Conservation (phyloP, 2,113 vertebrate species). For the Tychaedon coryphoeus region DNA sequence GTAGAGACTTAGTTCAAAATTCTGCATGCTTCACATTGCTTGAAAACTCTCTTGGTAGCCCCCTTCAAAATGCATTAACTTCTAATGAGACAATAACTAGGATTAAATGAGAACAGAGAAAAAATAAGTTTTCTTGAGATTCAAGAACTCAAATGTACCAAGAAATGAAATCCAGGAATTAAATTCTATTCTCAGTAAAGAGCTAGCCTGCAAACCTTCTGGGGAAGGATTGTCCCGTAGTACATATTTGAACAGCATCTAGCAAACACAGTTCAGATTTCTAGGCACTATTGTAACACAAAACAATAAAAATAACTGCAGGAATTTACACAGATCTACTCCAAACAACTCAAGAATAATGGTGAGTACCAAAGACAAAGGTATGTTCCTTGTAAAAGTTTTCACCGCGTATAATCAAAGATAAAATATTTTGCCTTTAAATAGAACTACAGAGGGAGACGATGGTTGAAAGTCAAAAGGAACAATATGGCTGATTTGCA, state of each 20-base stretch:
- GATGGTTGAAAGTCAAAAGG: background rate
- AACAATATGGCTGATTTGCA: background rate
- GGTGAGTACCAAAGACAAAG: background rate
- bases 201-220: slow-evolving; percentile 8
- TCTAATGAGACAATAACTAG: background rate
- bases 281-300: slow-evolving; percentile 22
- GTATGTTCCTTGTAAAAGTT: background rate
- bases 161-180: slow-evolving; percentile 37
- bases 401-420: background rate
- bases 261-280: slow-evolving; percentile 19
- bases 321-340: background rate
- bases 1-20: slow-evolving; percentile 29
- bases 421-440: background rate
- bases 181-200: slow-evolving; percentile 11
- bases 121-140: background rate
- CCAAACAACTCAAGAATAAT: background rate
- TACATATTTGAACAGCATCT: background rate
- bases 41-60: background rate
- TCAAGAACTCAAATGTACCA: background rate
- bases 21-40: background rate
- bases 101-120: slow-evolving; percentile 2
- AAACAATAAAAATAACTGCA: slow-evolving; percentile 39
- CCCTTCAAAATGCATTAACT: background rate
- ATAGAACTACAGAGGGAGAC: background rate
- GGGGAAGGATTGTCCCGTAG: background rate